Conservation (phyloP, 2,888 invertebrate species). For the Resseliella maxima region DNA sequence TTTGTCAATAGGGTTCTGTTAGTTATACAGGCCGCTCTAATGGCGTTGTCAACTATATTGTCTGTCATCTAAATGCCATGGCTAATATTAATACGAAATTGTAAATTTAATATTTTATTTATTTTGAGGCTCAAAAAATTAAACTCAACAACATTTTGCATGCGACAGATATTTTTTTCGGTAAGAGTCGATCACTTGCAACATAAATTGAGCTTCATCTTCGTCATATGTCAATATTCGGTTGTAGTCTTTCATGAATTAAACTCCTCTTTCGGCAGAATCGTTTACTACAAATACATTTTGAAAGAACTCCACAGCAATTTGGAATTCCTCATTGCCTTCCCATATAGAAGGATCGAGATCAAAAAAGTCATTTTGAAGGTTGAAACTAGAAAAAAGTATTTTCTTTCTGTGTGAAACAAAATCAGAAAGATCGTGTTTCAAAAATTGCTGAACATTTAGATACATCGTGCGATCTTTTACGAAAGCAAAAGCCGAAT, state of each 20-base stretch:
- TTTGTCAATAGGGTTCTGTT: too few species aligned
- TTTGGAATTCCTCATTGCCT: neutral
- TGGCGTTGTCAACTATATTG: too few species aligned
- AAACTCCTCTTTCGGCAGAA: neutral
- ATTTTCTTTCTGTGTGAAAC: neutral
- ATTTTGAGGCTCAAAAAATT: too few species aligned
- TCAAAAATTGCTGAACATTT: neutral
- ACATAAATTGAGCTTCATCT: neutral
- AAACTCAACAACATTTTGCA: neutral
- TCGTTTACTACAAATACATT: neutral
- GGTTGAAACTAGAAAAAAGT: neutral
- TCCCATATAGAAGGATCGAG: conserved; percentile 12
- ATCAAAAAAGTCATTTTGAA: neutral
- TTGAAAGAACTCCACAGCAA: neutral
- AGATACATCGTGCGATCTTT: neutral
- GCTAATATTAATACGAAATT: too few species aligned
- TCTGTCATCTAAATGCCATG: too few species aligned
- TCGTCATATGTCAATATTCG: neutral
- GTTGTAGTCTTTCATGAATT: conserved; percentile 18
- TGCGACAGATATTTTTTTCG: neutral
- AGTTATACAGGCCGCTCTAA: too few species aligned
- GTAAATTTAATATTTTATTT: too few species aligned
- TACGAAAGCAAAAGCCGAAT: neutral
- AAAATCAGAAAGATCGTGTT: neutral
- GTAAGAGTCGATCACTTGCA: neutral